phyloP scores from a whole-genome alignment of 2,797 vertebrate species.

The Hydrolagus colliei region DNA sequence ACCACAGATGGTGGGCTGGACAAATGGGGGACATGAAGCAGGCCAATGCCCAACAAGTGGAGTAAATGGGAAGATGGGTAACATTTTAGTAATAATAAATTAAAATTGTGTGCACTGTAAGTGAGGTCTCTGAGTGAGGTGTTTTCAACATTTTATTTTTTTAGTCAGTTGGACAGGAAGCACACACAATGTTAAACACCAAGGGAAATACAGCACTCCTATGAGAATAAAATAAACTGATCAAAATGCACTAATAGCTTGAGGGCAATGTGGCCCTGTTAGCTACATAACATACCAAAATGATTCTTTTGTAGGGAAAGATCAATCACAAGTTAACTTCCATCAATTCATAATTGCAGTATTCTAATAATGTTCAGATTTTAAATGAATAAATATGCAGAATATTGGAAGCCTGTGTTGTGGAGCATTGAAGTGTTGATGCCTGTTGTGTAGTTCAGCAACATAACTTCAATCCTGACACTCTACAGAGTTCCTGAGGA shows the following conservation, averaged over 20 bases:
- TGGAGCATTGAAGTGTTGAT: background rate
- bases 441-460: too few species aligned
- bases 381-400: background rate
- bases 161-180: background rate
- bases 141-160: background rate
- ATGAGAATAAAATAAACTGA: background rate
- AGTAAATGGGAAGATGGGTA: too few species aligned
- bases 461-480: background rate
- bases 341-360: too few species aligned
- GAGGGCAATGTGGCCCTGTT: background rate
- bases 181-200: background rate
- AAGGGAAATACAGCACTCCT: background rate
- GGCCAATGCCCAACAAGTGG: too few species aligned
- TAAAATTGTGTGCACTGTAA: background rate
- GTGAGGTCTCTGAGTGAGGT: background rate
- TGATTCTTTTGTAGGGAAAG: background rate
- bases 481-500: too few species aligned
- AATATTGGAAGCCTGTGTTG: background rate
- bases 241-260: background rate
- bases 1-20: too few species aligned
- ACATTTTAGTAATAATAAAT: background rate
- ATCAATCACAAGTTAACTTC: background rate
- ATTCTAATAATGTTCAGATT: background rate
- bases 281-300: too few species aligned
- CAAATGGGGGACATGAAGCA: too few species aligned